These are phyloP conservation scores for Macroteleia sp. DNA, from an alignment of 2,888 invertebrate species.

Conservation along the genomic window DNA sequence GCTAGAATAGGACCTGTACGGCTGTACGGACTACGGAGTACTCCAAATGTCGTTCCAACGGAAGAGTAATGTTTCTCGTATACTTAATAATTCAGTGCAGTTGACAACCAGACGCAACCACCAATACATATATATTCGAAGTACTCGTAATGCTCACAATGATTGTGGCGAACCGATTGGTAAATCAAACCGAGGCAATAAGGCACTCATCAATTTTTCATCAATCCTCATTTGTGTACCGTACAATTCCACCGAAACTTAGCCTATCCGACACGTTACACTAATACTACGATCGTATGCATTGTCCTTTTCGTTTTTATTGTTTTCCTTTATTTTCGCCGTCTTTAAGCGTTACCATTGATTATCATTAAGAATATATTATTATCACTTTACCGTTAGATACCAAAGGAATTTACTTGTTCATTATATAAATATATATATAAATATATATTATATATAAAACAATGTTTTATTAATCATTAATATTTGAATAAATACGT, in stretches of 20 bases:
- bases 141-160: constrained; percentile 49
- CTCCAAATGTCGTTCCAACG: constrained; percentile 61
- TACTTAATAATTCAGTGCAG: constrained; percentile 62
- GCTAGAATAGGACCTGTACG: constrained; percentile 52
- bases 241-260: constrained; percentile 27
- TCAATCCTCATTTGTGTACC: constrained; percentile 37
- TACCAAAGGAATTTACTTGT: constrained; percentile 73
- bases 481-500: constrained; percentile 77
- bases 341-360: constrained; percentile 15
- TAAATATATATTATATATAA: constrained; percentile 58
- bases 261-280: constrained; percentile 36
- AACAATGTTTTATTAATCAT: constrained; percentile 77
- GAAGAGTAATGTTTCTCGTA: constrained; percentile 63
- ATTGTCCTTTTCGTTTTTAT: background rate
- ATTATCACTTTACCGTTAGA: constrained; percentile 47
- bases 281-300: constrained; percentile 27
- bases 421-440: constrained; percentile 73
- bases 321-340: background rate
- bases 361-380: constrained; percentile 34
- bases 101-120: constrained; percentile 59
- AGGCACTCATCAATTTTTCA: constrained; percentile 41
- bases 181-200: constrained; percentile 53
- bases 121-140: constrained; percentile 48
- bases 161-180: constrained; percentile 51
- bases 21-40: constrained; percentile 41